phyloP scores from a whole-genome alignment of 2,113 vertebrate species.

The Motacilla tschutschensis region DNA sequence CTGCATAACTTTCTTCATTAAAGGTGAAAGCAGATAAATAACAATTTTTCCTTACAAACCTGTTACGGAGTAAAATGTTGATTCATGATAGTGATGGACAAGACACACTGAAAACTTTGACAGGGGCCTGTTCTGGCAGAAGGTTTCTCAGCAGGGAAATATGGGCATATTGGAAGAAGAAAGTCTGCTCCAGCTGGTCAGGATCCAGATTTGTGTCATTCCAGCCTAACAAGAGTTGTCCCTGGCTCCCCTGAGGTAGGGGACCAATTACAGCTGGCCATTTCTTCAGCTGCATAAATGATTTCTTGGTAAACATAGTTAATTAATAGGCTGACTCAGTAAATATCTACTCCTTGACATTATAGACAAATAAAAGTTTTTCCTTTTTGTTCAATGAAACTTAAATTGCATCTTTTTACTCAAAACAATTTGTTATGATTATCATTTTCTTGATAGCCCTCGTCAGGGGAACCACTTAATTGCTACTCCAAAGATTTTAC shows the following conservation, averaged over 20 bases:
- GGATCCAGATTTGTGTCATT: background rate
- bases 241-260: background rate
- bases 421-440: background rate
- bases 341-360: background rate
- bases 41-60: background rate
- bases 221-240: background rate
- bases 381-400: background rate
- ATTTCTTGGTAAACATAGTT: background rate
- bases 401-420: background rate
- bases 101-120: background rate
- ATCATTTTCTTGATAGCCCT: background rate
- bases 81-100: background rate
- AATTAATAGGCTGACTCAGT: background rate
- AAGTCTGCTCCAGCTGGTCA: background rate
- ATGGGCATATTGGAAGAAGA: background rate
- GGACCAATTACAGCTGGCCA: conserved; percentile 9
- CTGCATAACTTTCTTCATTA: background rate
- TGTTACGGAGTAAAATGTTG: background rate
- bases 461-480: background rate
- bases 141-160: conserved; percentile 29
- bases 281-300: background rate
- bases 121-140: background rate
- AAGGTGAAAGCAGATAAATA: background rate
- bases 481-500: background rate
- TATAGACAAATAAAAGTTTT: background rate